Evolutionary conservation across 1,140 invertebrate species (phyloP), one percentile per base, ranked within the genome.

Genomic region (Lordiphosa clarofinis): DNA sequence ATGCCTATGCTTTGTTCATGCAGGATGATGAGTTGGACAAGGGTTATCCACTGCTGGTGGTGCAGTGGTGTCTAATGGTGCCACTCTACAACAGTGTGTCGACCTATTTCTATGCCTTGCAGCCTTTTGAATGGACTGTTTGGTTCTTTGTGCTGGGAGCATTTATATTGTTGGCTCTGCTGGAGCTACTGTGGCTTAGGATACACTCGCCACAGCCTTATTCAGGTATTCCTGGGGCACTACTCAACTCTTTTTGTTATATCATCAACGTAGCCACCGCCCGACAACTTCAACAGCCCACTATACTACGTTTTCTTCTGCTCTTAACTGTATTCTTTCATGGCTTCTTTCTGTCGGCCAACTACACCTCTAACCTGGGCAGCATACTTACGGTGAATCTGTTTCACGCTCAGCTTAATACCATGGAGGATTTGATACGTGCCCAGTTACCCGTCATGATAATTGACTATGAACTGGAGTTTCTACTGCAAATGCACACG

Each of bases 21-120:
- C 40, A 58, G 4, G 76, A 86, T 7, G 81, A 86, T 0, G 39
- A 69, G 4, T 13, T 88, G 38, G 73, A 86, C 21, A 84, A 81
- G 56, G 69, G 70, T 11, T 88, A 88, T 11, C 86, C 86, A 0
- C 4, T 88, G 36, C 35, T 73, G 19, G 86, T 88, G 36, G 86
- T 88, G 19, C 63, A 71, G 21, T 88, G 86, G 86, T 88, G 86
- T 33, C 44, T 88, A 0, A 88, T 87, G 71, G 87, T 88, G 12
- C 82, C 87, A 0, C 40, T 87, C 0, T 74, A 66, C 47, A 79
- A 84, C 15, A 73, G 62, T 19, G 71, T 81, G 0, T 87, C 76
- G 11, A 84, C 86, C 0, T 79, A 73, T 38, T 52, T 79, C 9
- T 87, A 87, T 31, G 63, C 72, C 0, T 13, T 87, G 11, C 74